Percentiles rank a stretch among this genome's conserved stretches.
phyloP scores from a whole-genome alignment of 2,888 invertebrate genomes.

The Tupiocoris notatus region DNA sequence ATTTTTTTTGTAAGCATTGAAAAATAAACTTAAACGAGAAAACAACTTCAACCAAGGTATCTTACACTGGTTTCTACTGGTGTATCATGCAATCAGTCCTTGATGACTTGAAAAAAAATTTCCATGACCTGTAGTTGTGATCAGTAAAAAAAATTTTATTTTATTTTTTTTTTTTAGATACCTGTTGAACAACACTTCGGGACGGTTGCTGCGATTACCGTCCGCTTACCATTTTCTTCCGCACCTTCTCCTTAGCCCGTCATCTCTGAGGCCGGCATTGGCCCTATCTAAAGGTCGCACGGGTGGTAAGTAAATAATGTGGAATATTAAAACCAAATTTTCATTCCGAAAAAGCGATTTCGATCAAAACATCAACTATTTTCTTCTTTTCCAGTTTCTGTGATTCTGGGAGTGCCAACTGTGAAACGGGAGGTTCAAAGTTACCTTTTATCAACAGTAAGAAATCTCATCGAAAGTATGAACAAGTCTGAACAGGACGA shows the following conservation, averaged over 20 bases:
- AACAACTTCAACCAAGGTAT: too few species aligned
- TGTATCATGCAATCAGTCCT: too few species aligned
- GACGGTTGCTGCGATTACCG: conserved; percentile 59
- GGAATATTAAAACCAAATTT: too few species aligned
- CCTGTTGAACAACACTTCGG: conserved; percentile 42
- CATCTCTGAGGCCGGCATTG: conserved; percentile 75
- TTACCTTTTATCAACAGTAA: conserved; percentile 80
- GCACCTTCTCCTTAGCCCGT: conserved; percentile 73
- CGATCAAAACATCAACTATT: too few species aligned
- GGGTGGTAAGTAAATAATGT: conserved; percentile 58
- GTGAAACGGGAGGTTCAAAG: conserved; percentile 84
- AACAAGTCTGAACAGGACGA: conserved; percentile 69
- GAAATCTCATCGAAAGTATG: conserved; percentile 79
- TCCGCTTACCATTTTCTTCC: conserved; percentile 84
- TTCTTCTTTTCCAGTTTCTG: conserved; percentile 67
- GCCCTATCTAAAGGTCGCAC: conserved; percentile 70
- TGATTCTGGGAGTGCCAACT: conserved; percentile 87
- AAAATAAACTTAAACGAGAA: too few species aligned
- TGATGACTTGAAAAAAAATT: too few species aligned
- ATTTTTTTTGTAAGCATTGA: too few species aligned
- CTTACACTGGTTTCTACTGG: too few species aligned
- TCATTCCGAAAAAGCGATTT: too few species aligned
- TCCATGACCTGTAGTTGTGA: too few species aligned
- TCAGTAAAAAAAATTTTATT: not conserved
- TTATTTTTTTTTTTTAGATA: conserved; percentile 22